Percentiles rank a stretch among this genome's conserved stretches.
Evolutionary conservation across 2,113 vertebrate species (phyloP).

Genomic region (Neodontobutis hainanensis): DNA sequence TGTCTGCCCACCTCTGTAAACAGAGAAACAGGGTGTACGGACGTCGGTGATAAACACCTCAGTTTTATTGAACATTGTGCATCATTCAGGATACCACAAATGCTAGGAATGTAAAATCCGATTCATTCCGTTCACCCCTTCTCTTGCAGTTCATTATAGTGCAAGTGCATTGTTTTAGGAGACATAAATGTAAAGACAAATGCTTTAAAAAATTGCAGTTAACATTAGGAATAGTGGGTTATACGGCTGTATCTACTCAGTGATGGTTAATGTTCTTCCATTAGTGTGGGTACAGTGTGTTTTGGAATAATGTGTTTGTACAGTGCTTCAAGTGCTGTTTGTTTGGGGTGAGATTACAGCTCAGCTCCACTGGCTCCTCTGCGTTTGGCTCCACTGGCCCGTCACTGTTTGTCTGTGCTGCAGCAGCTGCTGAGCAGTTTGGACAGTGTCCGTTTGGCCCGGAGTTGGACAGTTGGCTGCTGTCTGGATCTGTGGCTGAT

Average conservation of each 20-base stretch:
- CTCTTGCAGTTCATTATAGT: too few relatives aligned
- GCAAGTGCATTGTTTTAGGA: too few relatives aligned
- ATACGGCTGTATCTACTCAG: too few relatives aligned
- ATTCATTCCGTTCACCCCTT: too few relatives aligned
- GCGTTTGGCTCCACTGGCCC: constrained; percentile 1
- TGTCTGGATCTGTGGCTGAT: not conserved
- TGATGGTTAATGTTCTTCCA: too few relatives aligned
- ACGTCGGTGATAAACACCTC: too few relatives aligned
- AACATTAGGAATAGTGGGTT: too few relatives aligned
- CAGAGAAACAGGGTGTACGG: not conserved
- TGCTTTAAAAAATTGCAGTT: too few relatives aligned
- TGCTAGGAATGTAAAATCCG: too few relatives aligned
- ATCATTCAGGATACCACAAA: too few relatives aligned
- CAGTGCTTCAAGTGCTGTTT: not conserved
- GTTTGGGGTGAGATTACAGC: constrained; percentile 4
- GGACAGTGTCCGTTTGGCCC: constrained; percentile 4
- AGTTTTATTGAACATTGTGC: too few relatives aligned
- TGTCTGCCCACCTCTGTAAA: constrained; percentile 10
- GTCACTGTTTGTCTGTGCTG: not conserved
- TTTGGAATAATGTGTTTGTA: constrained; percentile 2
- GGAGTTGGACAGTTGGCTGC: not conserved
- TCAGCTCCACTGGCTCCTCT: not conserved
- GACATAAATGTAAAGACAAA: too few relatives aligned
- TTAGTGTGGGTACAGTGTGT: not conserved
- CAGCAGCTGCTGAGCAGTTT: not conserved